These are phyloP conservation scores for Danio aesculapii DNA, from an alignment of 2,797 vertebrate genomes.

Conservation along the genomic window DNA sequence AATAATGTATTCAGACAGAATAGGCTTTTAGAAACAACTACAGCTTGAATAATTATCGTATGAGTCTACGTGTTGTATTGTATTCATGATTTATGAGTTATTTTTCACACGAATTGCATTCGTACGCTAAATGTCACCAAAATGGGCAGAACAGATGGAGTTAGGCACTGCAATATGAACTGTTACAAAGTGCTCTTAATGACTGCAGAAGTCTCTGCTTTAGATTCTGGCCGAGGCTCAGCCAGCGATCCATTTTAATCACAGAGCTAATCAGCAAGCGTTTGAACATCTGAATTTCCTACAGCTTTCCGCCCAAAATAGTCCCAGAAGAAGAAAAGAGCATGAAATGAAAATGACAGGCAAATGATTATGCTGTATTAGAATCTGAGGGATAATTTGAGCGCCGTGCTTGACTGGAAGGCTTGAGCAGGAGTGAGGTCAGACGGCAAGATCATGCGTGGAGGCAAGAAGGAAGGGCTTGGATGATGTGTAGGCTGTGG, in stretches of 20 bases:
- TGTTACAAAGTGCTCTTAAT: slow-evolving; percentile 27
- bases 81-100: background rate
- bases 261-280: slow-evolving; percentile 50
- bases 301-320: slow-evolving; percentile 55
- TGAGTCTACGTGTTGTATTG: background rate
- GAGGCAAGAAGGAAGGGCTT: slow-evolving; percentile 38
- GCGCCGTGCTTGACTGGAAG: slow-evolving; percentile 64
- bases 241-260: slow-evolving; percentile 55
- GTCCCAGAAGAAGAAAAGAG: slow-evolving; percentile 67
- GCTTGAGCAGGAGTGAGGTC: slow-evolving; percentile 34
- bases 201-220: slow-evolving; percentile 42
- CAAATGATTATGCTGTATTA: slow-evolving; percentile 77
- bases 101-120: slow-evolving; percentile 20
- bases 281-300: slow-evolving; percentile 52
- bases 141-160: slow-evolving; percentile 12
- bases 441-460: slow-evolving; percentile 26
- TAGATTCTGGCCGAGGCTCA: slow-evolving; percentile 31
- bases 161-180: slow-evolving; percentile 15
- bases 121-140: slow-evolving; percentile 16
- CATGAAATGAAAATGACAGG: slow-evolving; percentile 74
- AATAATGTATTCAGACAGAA: slow-evolving; percentile 5
- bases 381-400: slow-evolving; percentile 79
- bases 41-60: background rate
- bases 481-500: slow-evolving; percentile 54
- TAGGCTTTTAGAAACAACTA: slow-evolving; percentile 9